A percentile compares a stretch with the other conserved stretches of the same genome.
Evolutionary conservation across 2,113 vertebrate genomes (phyloP).

Genomic region (Spilogale gracilis): DNA sequence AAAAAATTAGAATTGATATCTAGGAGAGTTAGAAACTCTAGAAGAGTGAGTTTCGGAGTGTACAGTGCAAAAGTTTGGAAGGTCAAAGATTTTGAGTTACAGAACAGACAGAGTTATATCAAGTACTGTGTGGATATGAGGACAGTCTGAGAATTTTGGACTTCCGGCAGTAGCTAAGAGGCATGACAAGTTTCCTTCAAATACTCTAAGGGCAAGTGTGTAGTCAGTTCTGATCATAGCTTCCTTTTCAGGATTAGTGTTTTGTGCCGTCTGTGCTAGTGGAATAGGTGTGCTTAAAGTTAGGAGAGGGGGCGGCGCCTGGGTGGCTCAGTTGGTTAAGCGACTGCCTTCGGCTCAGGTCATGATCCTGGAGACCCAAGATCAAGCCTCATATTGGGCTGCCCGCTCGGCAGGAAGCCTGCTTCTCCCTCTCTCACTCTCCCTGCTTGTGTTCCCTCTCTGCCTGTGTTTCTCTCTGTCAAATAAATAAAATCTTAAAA

Average conservation of each 20-base stretch:
- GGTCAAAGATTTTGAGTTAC: neutral
- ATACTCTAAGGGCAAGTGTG: neutral
- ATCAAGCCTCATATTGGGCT: too few species aligned
- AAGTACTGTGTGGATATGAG: neutral
- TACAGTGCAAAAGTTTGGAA: neutral
- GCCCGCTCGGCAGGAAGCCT: too few species aligned
- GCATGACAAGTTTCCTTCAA: neutral
- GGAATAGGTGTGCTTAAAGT: neutral
- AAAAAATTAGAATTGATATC: constrained; percentile 11
- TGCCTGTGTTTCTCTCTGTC: too few species aligned
- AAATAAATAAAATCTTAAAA: too few species aligned
- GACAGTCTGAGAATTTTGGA: neutral
- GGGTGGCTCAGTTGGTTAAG: too few species aligned
- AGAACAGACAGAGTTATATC: neutral
- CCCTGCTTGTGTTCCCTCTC: too few species aligned
- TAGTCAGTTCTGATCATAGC: neutral
- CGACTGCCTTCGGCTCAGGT: too few species aligned
- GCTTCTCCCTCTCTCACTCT: too few species aligned
- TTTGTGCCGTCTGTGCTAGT: neutral
- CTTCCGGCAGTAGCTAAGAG: neutral
- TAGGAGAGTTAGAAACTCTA: neutral
- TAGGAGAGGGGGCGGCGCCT: neutral
- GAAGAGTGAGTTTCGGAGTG: neutral
- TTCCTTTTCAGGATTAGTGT: neutral
- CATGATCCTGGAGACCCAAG: too few species aligned